Conservation (phyloP, 2,888 invertebrate genomes). For the Cerastis leucographa region DNA sequence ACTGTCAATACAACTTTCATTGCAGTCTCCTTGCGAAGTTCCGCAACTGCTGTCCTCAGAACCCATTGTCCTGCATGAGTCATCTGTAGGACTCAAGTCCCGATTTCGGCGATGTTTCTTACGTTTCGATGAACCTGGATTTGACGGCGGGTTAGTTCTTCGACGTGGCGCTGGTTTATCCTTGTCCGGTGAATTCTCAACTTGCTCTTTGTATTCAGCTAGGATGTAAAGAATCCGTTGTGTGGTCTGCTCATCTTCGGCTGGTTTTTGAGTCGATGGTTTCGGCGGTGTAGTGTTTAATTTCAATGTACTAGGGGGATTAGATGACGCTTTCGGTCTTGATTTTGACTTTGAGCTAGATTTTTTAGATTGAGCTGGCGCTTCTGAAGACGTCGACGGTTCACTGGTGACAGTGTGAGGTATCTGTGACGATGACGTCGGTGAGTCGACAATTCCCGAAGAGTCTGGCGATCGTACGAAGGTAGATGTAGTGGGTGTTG, state of each 20-base stretch:
- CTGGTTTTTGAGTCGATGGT: constrained; percentile 92
- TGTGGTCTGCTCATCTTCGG: constrained; percentile 95
- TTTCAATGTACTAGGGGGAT: constrained; percentile 91
- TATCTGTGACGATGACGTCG: constrained; percentile 80
- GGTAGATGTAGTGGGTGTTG: constrained; percentile 80
- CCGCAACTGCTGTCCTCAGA: constrained; percentile 95
- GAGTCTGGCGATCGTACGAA: constrained; percentile 86
- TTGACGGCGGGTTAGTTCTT: constrained; percentile 93
- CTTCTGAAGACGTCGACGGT: constrained; percentile 72
- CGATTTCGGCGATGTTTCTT: constrained; percentile 92
- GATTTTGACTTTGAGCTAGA: constrained; percentile 86
- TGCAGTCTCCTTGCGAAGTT: constrained; percentile 90
- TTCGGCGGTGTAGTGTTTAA: constrained; percentile 92
- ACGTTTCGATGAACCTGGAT: constrained; percentile 92
- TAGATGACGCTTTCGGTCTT: constrained; percentile 90
- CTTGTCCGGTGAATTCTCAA: constrained; percentile 95
- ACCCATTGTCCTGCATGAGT: constrained; percentile 93
- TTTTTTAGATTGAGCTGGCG: constrained; percentile 78
- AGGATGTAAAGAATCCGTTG: constrained; percentile 95
- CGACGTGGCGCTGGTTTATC: constrained; percentile 95
- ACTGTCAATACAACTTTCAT: constrained; percentile 88
- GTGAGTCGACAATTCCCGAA: constrained; percentile 80
- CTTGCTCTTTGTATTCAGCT: constrained; percentile 95
- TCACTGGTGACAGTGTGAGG: constrained; percentile 81
- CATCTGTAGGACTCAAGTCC: constrained; percentile 92